Conservation (phyloP, 2,797 vertebrate genomes). For the Selene dorsalis region DNA sequence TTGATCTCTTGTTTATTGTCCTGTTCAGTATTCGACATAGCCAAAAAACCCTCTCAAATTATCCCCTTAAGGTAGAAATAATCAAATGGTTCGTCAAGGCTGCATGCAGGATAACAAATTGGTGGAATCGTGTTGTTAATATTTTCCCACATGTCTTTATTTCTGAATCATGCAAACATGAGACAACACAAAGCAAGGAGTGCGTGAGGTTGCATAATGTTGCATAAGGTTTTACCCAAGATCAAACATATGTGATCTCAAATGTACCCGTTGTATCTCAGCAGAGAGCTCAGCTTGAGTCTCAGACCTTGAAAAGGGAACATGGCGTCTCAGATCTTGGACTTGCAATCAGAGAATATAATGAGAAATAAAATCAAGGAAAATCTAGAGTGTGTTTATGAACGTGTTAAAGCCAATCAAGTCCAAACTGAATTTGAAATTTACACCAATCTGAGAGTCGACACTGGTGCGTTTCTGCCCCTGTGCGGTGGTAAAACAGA, state of each 20-base stretch:
- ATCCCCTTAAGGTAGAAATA: conserved; percentile 34
- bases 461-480: conserved; percentile 23
- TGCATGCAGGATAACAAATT: conserved; percentile 40
- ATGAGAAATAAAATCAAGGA: neutral
- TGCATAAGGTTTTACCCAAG: conserved; percentile 1
- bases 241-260: conserved; percentile 26
- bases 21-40: conserved; percentile 63
- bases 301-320: conserved; percentile 17
- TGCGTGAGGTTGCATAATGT: conserved; percentile 6
- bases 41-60: conserved; percentile 33
- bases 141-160: conserved; percentile 29
- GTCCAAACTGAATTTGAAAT: conserved; percentile 1
- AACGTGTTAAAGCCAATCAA: neutral
- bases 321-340: conserved; percentile 3
- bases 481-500: conserved; percentile 15
- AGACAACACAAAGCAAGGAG: conserved; percentile 10
- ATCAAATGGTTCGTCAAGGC: conserved; percentile 34
- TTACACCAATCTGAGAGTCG: conserved; percentile 3
- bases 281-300: conserved; percentile 4
- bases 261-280: conserved; percentile 27
- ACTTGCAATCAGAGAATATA: conserved; percentile 14
- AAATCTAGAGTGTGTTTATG: neutral
- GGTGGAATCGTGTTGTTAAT: conserved; percentile 29
- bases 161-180: conserved; percentile 29
- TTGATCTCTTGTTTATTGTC: conserved; percentile 65